Evolutionary conservation across 2,797 vertebrate genomes (phyloP).

Genomic region (Orientallactaga sibirica): DNA sequence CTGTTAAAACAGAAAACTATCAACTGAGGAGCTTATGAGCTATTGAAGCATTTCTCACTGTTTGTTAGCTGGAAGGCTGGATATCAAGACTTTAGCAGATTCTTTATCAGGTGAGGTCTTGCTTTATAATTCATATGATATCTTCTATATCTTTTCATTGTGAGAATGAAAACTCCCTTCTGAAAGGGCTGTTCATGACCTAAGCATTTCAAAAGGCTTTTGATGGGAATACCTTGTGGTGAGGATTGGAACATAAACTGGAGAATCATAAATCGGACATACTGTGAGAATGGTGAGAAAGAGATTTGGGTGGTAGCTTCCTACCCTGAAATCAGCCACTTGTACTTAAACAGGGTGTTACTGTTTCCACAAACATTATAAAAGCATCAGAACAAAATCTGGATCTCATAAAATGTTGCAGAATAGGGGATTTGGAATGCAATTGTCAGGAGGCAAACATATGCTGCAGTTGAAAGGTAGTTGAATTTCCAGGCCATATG

Average conservation of each 20-base stretch:
- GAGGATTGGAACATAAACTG: neutral
- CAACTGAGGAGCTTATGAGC: neutral
- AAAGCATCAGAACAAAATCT: neutral
- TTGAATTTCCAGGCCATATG: slow-evolving; percentile 29
- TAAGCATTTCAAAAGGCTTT: neutral
- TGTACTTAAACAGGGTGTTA: neutral
- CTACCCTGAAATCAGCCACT: neutral
- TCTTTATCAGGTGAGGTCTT: neutral
- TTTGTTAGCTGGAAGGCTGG: neutral
- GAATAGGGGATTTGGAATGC: neutral
- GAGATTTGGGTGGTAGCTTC: neutral
- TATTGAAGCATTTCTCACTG: neutral
- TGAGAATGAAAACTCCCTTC: neutral
- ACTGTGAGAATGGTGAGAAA: neutral
- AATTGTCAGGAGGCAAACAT: neutral
- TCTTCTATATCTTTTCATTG: neutral
- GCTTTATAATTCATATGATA: neutral
- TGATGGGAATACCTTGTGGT: neutral
- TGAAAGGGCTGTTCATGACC: neutral
- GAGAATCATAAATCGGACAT: neutral
- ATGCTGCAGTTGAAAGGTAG: neutral
- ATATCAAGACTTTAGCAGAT: neutral
- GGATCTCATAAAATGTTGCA: neutral
- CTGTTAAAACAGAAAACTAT: neutral
- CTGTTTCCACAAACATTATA: neutral